Evolutionary conservation across 2,113 vertebrate genomes (phyloP).

Genomic region (Tor tambroides): DNA sequence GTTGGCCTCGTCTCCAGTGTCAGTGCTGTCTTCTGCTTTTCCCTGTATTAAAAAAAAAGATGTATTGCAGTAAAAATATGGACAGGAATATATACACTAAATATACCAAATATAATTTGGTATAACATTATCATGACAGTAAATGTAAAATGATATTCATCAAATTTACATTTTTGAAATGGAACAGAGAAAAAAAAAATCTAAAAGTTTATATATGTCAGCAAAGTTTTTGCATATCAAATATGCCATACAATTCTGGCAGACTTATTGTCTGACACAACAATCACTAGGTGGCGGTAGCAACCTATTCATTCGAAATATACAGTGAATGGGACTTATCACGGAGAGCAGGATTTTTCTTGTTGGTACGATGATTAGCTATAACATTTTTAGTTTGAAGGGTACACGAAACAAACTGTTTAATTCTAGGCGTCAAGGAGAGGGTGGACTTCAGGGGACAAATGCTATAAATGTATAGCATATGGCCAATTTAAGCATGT

Average conservation of each 20-base stretch:
- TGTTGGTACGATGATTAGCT: not conserved
- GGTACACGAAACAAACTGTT: not conserved
- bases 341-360: not conserved
- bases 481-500: not conserved
- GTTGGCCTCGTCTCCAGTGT: constrained; percentile 80
- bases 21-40: constrained; percentile 81
- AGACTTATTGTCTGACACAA: not conserved
- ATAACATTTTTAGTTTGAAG: not conserved
- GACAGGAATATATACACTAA: not conserved
- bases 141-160: too few relatives aligned
- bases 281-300: constrained; percentile 45
- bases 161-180: too few relatives aligned
- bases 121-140: not conserved
- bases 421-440: not conserved
- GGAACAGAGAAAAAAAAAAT: too few relatives aligned
- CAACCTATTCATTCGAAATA: not conserved
- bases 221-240: too few relatives aligned
- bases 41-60: constrained; percentile 67
- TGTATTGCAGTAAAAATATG: not conserved
- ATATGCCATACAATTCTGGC: too few relatives aligned
- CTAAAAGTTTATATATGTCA: too few relatives aligned
- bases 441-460: not conserved
- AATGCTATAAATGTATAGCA: not conserved
- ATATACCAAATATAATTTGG: not conserved
- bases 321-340: not conserved